Evolutionary conservation across 1,140 invertebrate genomes (phyloP), one percentile per base, ranked within the genome.

Genomic region (Drosophila bocqueti): DNA sequence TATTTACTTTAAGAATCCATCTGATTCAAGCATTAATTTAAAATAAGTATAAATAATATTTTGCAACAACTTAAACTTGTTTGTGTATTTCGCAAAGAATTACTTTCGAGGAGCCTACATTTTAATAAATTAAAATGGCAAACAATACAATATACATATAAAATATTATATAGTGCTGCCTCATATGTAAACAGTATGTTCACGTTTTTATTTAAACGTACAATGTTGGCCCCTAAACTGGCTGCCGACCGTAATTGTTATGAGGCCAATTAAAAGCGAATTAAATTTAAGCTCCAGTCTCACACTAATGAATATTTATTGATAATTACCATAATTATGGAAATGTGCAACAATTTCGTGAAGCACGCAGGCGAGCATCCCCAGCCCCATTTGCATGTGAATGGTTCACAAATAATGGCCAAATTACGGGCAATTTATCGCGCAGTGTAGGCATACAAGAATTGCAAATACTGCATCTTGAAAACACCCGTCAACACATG

Each of bases 321-420:
- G 72, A 79, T 90, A 90, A 90, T 90, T 90, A 80, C 72, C 68
- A 91, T 80, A 82, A 90, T 90, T 90, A 90, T 90, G 85, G 82
- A 91, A 90, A 90, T 84, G 65, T 85, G 75, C 78, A 82, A 73
- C 78, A 58, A 67, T 79, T 90, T 85, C 76, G 68, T 45, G 75
- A 45, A 13, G 45, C 45, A 73, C 38, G 67, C n/a, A 73, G 66
- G 8, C 67, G 75, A 75, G 62, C 63, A 42, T 31, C 50, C 46
- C 36, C 71, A 52, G 18, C 21, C 31, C 46, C 59, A 42, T 50
- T 54, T 50, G 43, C 49, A 63, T 63, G 62, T 45, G 66, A 43
- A 54, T 36, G 29, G 67, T 11, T 21, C 42, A 21, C 15, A 40
- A 38, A 49, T 29, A 18, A 62, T 42, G 38, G 24, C 38, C 31